Evolutionary conservation across 2,113 vertebrate genomes (phyloP).

Genomic region (Entosphenus tridentatus): DNA sequence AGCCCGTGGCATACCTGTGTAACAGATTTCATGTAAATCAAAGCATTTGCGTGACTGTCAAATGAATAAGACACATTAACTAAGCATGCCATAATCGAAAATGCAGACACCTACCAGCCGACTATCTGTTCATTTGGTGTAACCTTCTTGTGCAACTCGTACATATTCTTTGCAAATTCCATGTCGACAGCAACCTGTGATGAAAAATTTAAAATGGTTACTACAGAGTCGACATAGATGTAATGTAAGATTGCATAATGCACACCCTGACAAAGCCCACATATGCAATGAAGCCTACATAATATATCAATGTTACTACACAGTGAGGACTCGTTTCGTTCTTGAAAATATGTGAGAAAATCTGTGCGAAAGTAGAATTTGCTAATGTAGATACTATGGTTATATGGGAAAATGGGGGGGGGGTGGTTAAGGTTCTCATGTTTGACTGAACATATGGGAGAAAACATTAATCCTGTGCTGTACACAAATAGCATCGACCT

Average conservation of each 20-base stretch:
- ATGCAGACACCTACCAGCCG: conserved; percentile 37
- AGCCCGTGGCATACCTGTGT: conserved; percentile 78
- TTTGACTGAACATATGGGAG: neutral
- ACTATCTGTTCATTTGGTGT: conserved; percentile 80
- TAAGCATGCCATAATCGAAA: too few species aligned
- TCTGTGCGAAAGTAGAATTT: too few species aligned
- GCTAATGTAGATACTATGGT: neutral
- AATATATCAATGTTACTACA: too few species aligned
- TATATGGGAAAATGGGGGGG: neutral
- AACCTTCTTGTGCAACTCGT: conserved; percentile 87
- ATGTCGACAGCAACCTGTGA: conserved; percentile 85
- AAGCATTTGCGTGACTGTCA: too few species aligned
- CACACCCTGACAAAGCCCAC: too few species aligned
- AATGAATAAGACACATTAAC: too few species aligned
- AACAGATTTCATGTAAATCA: too few species aligned
- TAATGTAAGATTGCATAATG: too few species aligned
- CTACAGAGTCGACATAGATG: too few species aligned
- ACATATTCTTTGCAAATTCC: conserved; percentile 99
- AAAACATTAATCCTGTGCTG: neutral
- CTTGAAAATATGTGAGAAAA: neutral
- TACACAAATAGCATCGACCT: neutral
- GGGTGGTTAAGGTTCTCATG: neutral
- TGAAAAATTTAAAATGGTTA: neutral
- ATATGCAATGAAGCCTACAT: too few species aligned
- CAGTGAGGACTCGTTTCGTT: neutral